Evolutionary conservation across 2,888 invertebrate species (phyloP).

Genomic region (Subacronicta megacephala): DNA sequence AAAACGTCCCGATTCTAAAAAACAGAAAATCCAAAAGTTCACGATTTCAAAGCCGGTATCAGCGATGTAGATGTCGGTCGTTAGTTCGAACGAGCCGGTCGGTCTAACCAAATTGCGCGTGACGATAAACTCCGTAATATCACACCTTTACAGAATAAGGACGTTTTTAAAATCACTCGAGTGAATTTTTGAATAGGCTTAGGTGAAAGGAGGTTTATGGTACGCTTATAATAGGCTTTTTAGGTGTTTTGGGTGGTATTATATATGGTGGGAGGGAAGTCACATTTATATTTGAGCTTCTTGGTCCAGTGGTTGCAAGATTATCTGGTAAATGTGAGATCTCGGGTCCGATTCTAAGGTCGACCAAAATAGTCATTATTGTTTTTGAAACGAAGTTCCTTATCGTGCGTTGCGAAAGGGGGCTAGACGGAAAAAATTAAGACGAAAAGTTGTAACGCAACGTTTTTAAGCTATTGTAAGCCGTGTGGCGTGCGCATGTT

Average conservation of each 20-base stretch:
- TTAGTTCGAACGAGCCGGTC: constrained; percentile 56
- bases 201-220: constrained; percentile 56
- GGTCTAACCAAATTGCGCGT: constrained; percentile 72
- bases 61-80: constrained; percentile 60
- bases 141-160: constrained; percentile 65
- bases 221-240: constrained; percentile 45
- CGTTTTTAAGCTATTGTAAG: no score
- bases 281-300: constrained; percentile 9
- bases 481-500: no score
- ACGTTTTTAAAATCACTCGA: constrained; percentile 70
- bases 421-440: no score
- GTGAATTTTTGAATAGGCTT: constrained; percentile 61
- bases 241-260: constrained; percentile 1
- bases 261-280: constrained; percentile 41
- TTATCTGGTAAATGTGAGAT: no score
- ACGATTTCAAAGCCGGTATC: constrained; percentile 57
- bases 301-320: background rate
- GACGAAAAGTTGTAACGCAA: no score
- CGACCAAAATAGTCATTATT: no score
- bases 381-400: no score
- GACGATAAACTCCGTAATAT: constrained; percentile 60
- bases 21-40: constrained; percentile 48
- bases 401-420: no score
- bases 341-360: no score
- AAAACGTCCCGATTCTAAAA: constrained; percentile 34